Evolutionary conservation across 2,797 vertebrate genomes (phyloP).

Genomic region (Parotocinclus haroldoi): DNA sequence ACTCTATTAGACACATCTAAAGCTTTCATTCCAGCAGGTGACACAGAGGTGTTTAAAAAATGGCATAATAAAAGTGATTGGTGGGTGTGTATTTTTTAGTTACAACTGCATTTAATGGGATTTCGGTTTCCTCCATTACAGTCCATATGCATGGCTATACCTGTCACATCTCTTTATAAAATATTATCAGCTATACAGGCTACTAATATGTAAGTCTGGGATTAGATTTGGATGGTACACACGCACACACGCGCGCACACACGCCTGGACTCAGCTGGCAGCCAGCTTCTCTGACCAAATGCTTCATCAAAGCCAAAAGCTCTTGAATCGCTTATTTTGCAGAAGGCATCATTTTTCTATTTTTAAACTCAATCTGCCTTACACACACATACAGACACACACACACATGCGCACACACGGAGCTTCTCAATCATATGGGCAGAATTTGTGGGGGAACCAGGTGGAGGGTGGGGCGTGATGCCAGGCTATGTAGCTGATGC

Average conservation of each 20-base stretch:
- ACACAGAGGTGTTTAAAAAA: too few species aligned
- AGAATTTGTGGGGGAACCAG: conserved; percentile 47
- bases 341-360: conserved; percentile 68
- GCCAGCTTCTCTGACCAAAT: conserved; percentile 69
- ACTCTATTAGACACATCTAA: too few species aligned
- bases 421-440: conserved; percentile 23
- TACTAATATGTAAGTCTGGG: neutral
- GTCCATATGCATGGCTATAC: too few species aligned
- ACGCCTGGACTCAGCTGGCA: conserved; percentile 63
- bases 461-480: conserved; percentile 46
- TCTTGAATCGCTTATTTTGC: conserved; percentile 70
- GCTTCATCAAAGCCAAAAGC: conserved; percentile 63
- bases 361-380: conserved; percentile 65
- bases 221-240: neutral
- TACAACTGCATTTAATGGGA: too few species aligned
- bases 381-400: conserved; percentile 40
- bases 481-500: conserved; percentile 65
- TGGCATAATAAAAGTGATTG: too few species aligned
- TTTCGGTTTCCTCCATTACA: too few species aligned
- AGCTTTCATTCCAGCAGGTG: too few species aligned
- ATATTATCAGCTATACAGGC: neutral
- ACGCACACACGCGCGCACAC: neutral
- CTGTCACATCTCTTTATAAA: neutral
- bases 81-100: too few species aligned
- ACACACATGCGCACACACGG: conserved; percentile 12